Evolutionary conservation across 2,888 invertebrate genomes (phyloP).

Genomic region (Macaria liturata): DNA sequence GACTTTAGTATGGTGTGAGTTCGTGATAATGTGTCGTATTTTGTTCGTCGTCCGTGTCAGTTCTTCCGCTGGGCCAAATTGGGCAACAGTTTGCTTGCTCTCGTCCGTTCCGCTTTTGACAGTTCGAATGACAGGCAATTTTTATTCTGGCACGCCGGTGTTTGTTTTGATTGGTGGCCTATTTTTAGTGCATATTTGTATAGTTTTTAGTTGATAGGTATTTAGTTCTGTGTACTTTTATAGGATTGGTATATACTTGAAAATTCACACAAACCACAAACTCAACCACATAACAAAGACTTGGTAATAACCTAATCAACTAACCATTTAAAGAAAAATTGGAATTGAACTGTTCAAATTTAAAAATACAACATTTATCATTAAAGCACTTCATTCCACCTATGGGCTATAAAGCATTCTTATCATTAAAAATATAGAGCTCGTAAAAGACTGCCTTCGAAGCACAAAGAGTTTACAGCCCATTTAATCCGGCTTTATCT

Average conservation of each 20-base stretch:
- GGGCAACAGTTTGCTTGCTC: conserved; percentile 30
- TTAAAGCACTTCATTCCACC: conserved; percentile 1
- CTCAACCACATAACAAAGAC: no score
- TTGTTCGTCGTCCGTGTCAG: conserved; percentile 31
- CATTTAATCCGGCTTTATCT: conserved; percentile 22
- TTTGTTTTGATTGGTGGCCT: conserved; percentile 17
- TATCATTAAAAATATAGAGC: conserved; percentile 19
- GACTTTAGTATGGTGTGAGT: conserved; percentile 16
- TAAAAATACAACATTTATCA: no score
- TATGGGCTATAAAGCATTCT: conserved; percentile 6
- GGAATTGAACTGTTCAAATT: no score
- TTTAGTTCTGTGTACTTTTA: no score
- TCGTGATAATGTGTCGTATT: conserved; percentile 34
- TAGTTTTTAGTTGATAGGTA: no score
- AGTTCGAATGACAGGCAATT: conserved; percentile 37
- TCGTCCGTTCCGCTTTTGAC: conserved; percentile 30
- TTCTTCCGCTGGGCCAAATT: conserved; percentile 34
- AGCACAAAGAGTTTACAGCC: conserved; percentile 19
- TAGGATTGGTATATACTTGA: no score
- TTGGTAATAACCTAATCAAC: no score
- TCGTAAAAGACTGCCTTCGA: conserved; percentile 17
- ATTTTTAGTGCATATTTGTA: conserved; percentile 3
- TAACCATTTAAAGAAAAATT: no score
- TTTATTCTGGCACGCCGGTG: conserved; percentile 32
- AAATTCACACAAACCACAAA: no score